These are phyloP conservation scores for Peribatodes rhomboidaria DNA, from an alignment of 2,888 invertebrate genomes.

Conservation along the genomic window DNA sequence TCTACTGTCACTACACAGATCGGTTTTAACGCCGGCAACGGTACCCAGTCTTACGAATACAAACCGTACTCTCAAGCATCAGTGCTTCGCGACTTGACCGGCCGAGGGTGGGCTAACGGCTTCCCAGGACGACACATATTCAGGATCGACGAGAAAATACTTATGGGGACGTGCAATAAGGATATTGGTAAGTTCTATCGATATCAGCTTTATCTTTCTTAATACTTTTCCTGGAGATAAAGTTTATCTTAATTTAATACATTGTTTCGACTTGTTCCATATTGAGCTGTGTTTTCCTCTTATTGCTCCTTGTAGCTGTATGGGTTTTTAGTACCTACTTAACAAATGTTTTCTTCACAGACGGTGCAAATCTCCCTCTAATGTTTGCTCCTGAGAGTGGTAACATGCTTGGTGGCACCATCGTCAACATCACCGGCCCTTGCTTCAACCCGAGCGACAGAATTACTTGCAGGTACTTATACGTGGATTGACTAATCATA, in stretches of 20 bases:
- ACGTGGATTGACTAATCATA: no score
- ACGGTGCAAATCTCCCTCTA: slow-evolving; percentile 92
- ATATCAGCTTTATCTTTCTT: no score
- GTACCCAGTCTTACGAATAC: slow-evolving; percentile 95
- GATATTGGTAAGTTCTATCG: slow-evolving; percentile 91
- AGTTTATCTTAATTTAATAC: no score
- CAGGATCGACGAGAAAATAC: slow-evolving; percentile 97
- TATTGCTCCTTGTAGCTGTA: not conserved
- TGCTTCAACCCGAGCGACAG: slow-evolving; percentile 93
- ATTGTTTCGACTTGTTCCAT: no score
- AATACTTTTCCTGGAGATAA: no score
- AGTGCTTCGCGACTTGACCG: slow-evolving; percentile 93
- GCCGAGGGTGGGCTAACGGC: slow-evolving; percentile 94
- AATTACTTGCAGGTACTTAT: slow-evolving; percentile 91
- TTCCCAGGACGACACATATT: slow-evolving; percentile 97
- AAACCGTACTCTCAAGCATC: slow-evolving; percentile 95
- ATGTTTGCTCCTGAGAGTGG: slow-evolving; percentile 98
- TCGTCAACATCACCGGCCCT: slow-evolving; percentile 98
- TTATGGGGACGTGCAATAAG: slow-evolving; percentile 97
- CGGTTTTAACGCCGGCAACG: slow-evolving; percentile 99
- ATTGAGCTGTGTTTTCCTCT: no score
- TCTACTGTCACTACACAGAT: slow-evolving; percentile 87
- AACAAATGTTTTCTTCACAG: slow-evolving; percentile 71
- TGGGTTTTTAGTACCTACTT: not conserved
- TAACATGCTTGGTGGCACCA: slow-evolving; percentile 98